phyloP scores from a whole-genome alignment of 2,113 vertebrate species.

The Rafetus swinhoei region DNA sequence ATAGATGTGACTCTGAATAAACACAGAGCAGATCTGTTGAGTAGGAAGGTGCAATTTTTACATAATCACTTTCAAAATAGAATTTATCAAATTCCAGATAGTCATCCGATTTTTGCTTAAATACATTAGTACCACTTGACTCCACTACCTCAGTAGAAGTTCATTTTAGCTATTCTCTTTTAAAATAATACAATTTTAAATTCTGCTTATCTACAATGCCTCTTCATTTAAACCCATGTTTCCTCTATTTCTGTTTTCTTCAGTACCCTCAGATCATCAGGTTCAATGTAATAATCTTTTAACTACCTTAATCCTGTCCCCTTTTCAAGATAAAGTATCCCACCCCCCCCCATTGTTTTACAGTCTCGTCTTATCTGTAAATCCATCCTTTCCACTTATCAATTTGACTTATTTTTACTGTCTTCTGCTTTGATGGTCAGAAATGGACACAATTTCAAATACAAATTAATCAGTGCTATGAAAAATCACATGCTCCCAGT shows the following conservation, averaged over 20 bases:
- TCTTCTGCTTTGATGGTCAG: not conserved
- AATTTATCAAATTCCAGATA: slow-evolving; percentile 22
- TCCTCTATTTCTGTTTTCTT: not conserved
- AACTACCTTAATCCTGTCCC: not conserved
- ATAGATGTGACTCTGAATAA: slow-evolving; percentile 47
- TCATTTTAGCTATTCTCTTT: not conserved
- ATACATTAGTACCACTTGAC: not conserved
- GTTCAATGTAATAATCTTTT: not conserved
- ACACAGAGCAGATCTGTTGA: slow-evolving; percentile 56
- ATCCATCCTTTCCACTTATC: not conserved
- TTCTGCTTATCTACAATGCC: not conserved
- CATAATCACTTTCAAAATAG: slow-evolving; percentile 47
- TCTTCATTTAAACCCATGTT: not conserved
- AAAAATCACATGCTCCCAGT: not conserved
- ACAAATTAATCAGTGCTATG: rapidly evolving
- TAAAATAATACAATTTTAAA: not conserved
- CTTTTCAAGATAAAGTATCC: not conserved
- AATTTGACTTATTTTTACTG: not conserved
- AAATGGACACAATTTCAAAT: not conserved
- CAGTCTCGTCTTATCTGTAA: not conserved
- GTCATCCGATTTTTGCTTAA: slow-evolving; percentile 14
- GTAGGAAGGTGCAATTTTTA: slow-evolving; percentile 66
- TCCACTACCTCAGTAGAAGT: not conserved
- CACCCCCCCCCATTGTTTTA: not conserved
- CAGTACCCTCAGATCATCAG: not conserved